Evolutionary conservation across 2,797 vertebrate species (phyloP).

Genomic region (Danio kyathit): DNA sequence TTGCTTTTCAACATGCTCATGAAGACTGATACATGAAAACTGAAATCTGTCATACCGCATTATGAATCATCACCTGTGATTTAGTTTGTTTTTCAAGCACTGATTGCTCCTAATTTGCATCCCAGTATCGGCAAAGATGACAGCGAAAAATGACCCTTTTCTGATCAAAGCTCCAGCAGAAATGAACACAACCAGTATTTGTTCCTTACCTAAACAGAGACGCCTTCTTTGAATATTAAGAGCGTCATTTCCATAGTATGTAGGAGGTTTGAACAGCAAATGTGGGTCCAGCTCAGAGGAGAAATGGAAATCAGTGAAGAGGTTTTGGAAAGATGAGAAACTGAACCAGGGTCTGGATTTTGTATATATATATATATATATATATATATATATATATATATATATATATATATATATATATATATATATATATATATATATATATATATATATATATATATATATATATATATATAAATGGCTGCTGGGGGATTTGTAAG

Average conservation of each 20-base stretch:
- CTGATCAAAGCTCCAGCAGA: neutral
- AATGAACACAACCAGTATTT: neutral
- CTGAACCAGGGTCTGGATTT: neutral
- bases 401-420: too few relatives aligned
- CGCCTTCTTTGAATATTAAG: neutral
- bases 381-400: too few relatives aligned
- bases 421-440: too few relatives aligned
- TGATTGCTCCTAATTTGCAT: slow-evolving; percentile 31
- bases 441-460: too few relatives aligned
- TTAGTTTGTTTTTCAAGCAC: neutral
- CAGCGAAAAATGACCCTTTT: neutral
- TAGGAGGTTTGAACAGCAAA: slow-evolving; percentile 24
- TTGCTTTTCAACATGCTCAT: neutral
- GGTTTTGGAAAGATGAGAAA: neutral
- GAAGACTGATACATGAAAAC: neutral
- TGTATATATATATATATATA: too few relatives aligned
- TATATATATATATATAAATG: too few relatives aligned
- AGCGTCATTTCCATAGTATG: slow-evolving; percentile 14
- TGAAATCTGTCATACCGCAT: neutral
- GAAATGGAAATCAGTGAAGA: slow-evolving; percentile 26
- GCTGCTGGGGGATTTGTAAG: slow-evolving; percentile 7
- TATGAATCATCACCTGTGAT: slow-evolving; percentile 26
- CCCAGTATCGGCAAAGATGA: neutral
- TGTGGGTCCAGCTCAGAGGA: neutral
- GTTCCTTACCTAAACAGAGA: neutral